Base-by-base conservation (phyloP, 1,140 invertebrate species). In the Magallana gigas region DNA sequence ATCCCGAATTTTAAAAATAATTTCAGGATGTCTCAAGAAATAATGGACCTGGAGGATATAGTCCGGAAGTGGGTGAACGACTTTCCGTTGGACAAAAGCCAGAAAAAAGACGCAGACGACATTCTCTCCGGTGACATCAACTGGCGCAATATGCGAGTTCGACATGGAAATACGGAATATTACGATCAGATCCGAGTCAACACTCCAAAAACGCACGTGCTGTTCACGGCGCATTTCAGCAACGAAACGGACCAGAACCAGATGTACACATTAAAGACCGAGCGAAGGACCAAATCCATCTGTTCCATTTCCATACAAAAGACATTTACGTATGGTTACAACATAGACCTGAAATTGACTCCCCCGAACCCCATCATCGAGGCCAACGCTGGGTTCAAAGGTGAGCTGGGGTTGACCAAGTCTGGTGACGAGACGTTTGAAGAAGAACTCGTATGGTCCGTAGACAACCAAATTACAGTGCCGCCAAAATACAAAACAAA, bases 301-400 rank as follows among this genome's bases (percentile, higher is more conserved):
- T 94, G 93, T 64, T 90, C 86, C n/a, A 86, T 94, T 36, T 87
- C 90, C 0, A 85, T 93, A 56, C 82, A 87, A 64, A 93, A 91
- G 81, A 86, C 90, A 3, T 94, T 91, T 82, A 92, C 91, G 0
- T 90, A 92, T 62, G 93, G 93, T 9, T 91, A 83, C 56, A 86
- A 36, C 48, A 76, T 93, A 0, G 88, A 92, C 85, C 89, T 92
- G 62, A 89, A 90, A 87, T 62, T 94, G 29, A 91, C 90, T 1
- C 92, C 92, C 0, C 93, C 93, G 16, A 93, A 93, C 71, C 92
- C 93, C 6, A 90, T 96, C 56, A 93, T 95, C 29, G 95, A 96
- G 88, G 93, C 95, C 8, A 95, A 95, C 88, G 95, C 95, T 18
- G 95, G 95, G 3, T 95, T 96, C 87, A 94, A 95, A 84, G 93